Evolutionary conservation across 2,113 vertebrate genomes (phyloP).

Genomic region (Corapipo altera): DNA sequence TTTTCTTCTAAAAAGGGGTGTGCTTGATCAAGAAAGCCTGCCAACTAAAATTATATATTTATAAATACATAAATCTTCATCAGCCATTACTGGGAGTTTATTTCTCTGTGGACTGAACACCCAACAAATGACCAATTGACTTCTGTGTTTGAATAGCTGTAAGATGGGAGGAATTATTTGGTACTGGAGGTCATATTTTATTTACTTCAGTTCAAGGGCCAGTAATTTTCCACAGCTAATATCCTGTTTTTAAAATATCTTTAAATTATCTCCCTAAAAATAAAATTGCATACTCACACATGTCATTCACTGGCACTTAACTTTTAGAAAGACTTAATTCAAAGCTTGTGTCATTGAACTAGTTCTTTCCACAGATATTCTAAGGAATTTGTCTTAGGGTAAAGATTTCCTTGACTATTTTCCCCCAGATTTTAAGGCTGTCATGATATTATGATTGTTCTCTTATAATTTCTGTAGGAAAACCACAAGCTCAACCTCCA

Average conservation of each 20-base stretch:
- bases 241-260: slow-evolving; percentile 42
- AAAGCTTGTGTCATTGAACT: background rate
- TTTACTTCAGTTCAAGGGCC: slow-evolving; percentile 45
- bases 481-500: background rate
- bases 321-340: background rate
- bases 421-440: background rate
- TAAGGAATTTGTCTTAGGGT: background rate
- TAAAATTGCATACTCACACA: background rate
- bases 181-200: slow-evolving; percentile 41
- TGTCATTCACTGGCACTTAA: slow-evolving; percentile 1
- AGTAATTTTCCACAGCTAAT: slow-evolving; percentile 57
- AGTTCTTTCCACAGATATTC: background rate
- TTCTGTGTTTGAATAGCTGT: slow-evolving; percentile 32
- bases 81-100: background rate
- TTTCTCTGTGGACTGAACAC: background rate
- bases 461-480: background rate
- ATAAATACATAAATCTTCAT: slow-evolving; percentile 58
- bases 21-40: slow-evolving; percentile 33
- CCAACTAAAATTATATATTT: slow-evolving; percentile 43
- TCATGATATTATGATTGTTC: background rate
- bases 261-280: slow-evolving; percentile 51
- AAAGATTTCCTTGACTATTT: background rate
- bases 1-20: slow-evolving; percentile 30
- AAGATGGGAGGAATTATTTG: slow-evolving; percentile 33
- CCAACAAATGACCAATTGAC: slow-evolving; percentile 38